Conservation (phyloP, 2,888 invertebrate species). For the Salpingus planirostris region DNA sequence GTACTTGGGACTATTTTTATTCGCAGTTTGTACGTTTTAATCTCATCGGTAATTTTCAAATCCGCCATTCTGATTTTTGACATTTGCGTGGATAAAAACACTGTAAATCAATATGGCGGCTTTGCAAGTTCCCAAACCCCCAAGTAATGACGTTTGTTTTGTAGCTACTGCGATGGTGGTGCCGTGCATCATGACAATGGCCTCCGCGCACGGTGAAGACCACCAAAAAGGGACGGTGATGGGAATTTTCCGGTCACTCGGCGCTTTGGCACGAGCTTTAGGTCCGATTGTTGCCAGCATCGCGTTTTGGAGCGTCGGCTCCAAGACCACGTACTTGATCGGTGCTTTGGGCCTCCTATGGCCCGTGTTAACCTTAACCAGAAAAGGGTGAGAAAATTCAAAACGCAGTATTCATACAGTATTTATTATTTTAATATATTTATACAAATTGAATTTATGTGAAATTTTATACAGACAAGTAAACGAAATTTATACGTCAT, state of each 20-base stretch:
- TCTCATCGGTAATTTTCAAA: no score
- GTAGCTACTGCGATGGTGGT: constrained; percentile 86
- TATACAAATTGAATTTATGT: neutral
- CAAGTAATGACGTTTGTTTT: no score
- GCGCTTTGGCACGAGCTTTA: constrained; percentile 84
- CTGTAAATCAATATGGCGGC: no score
- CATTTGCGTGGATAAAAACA: no score
- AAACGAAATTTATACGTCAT: neutral
- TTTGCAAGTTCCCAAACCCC: no score
- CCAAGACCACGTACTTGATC: constrained; percentile 68
- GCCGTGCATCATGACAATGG: constrained; percentile 88
- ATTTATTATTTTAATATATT: neutral
- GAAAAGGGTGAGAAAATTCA: neutral
- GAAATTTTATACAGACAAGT: neutral
- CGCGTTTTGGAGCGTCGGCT: constrained; percentile 88
- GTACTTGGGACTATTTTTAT: constrained; percentile 76
- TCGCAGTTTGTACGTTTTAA: constrained; percentile 73
- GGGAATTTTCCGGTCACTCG: constrained; percentile 90
- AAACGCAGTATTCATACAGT: constrained; percentile 1
- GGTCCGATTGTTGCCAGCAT: constrained; percentile 85
- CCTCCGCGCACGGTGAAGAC: constrained; percentile 71
- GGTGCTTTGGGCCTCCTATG: constrained; percentile 69
- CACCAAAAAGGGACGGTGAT: constrained; percentile 87
- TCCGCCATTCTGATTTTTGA: no score
- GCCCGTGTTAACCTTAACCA: constrained; percentile 55